A percentile compares a stretch with the other conserved stretches of the same genome.
Conservation (phyloP, 2,113 vertebrate genomes). For the Panthera leo region DNA sequence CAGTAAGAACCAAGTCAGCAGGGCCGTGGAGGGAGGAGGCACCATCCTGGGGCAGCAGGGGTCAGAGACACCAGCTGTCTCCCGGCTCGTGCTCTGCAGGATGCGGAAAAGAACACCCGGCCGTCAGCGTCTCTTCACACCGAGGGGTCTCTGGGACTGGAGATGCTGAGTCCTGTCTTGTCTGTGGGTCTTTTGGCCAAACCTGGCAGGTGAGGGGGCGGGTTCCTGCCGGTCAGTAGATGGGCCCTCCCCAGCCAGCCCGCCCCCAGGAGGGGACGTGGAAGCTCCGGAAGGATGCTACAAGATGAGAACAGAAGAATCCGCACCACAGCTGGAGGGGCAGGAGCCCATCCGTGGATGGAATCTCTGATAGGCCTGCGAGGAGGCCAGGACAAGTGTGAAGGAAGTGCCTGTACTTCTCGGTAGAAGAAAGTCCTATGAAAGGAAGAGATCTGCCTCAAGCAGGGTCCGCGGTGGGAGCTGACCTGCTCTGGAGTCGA, state of each 20-base stretch:
- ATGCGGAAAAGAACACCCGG: background rate
- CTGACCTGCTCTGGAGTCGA: background rate
- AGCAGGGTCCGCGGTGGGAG: background rate
- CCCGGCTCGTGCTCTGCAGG: background rate
- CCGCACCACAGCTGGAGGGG: background rate
- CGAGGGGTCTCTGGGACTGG: too few relatives aligned
- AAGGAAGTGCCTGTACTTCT: background rate
- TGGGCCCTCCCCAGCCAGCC: background rate
- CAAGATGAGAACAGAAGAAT: background rate
- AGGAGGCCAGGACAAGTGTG: background rate
- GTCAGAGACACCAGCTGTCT: conserved; percentile 6
- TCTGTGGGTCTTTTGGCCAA: background rate
- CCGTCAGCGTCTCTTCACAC: background rate
- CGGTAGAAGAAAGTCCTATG: background rate
- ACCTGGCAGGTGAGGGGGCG: background rate
- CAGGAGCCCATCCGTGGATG: background rate
- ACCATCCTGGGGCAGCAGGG: background rate
- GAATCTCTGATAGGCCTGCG: background rate
- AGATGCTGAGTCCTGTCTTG: too few relatives aligned
- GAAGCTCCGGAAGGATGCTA: background rate
- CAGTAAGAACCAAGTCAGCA: background rate
- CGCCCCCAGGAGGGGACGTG: background rate
- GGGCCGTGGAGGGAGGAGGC: background rate
- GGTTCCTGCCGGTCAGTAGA: background rate
- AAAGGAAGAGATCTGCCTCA: background rate